A percentile compares a stretch with the other conserved stretches of the same genome.
Evolutionary conservation across 2,113 vertebrate genomes (phyloP).

Genomic region (Hymenochirus boettgeri): DNA sequence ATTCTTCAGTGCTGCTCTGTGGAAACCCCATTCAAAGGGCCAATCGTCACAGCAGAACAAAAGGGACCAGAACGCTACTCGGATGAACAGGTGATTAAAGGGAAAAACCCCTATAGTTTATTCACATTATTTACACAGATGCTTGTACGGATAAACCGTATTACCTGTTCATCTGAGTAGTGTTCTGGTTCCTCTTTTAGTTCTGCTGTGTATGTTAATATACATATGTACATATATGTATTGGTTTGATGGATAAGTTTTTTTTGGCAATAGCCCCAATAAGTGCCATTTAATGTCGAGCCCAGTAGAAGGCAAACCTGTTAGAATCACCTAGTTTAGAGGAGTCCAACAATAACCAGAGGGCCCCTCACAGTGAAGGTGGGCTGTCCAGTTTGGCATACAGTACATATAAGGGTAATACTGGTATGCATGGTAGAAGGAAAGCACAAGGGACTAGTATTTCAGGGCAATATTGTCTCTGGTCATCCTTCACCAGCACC

Average conservation of each 20-base stretch:
- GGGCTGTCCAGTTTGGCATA: conserved; percentile 56
- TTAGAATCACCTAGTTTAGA: not conserved
- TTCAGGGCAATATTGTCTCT: conserved; percentile 51
- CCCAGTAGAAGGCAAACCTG: not conserved
- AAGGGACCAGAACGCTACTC: no score
- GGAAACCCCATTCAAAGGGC: no score
- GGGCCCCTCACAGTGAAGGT: conserved; percentile 44
- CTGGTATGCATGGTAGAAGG: conserved; percentile 58
- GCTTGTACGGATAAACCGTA: no score
- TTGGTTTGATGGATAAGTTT: no score
- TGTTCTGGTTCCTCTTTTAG: no score
- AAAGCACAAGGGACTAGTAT: conserved; percentile 44
- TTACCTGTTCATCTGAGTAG: no score
- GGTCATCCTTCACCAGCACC: conserved; percentile 64
- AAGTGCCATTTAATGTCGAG: not conserved
- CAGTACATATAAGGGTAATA: conserved; percentile 61
- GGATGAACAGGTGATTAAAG: no score
- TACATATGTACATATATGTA: no score
- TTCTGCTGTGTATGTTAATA: no score
- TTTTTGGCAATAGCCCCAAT: not conserved
- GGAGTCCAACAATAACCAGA: not conserved
- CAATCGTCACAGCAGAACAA: no score
- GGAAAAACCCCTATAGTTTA: no score
- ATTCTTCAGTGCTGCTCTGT: not conserved
- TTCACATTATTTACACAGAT: no score